These are phyloP conservation scores for Thermophis baileyi DNA, from an alignment of 2,113 vertebrate genomes.

Conservation along the genomic window DNA sequence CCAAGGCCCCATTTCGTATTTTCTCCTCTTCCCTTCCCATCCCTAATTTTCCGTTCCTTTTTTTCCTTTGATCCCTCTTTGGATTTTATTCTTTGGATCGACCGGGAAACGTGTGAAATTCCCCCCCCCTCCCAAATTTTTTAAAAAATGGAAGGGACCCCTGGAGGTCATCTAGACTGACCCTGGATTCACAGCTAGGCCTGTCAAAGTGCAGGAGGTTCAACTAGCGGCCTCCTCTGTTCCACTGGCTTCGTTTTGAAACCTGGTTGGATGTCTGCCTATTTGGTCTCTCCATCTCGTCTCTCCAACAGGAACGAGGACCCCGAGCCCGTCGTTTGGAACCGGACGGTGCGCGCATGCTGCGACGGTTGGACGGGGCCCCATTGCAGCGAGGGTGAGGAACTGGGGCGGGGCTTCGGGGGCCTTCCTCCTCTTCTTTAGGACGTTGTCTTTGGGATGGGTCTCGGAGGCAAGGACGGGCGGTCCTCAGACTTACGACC, in stretches of 20 bases:
- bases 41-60: too few species aligned
- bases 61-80: too few species aligned
- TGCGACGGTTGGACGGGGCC: constrained; percentile 84
- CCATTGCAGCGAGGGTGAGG: constrained; percentile 78
- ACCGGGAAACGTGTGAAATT: too few species aligned
- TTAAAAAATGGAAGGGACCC: too few species aligned
- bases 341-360: constrained; percentile 72
- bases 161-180: too few species aligned
- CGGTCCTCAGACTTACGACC: neutral
- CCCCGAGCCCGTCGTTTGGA: constrained; percentile 62
- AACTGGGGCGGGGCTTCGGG: neutral
- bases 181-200: too few species aligned
- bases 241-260: neutral
- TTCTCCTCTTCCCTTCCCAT: too few species aligned
- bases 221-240: neutral
- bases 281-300: neutral
- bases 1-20: too few species aligned
- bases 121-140: too few species aligned
- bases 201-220: neutral
- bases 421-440: neutral
- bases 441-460: too few species aligned
- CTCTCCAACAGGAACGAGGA: constrained; percentile 44
- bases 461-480: too few species aligned
- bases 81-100: too few species aligned
- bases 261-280: neutral